These are phyloP conservation scores for Misgurnus mizolepis DNA, from an alignment of 2,113 vertebrate genomes.

Conservation along the genomic window DNA sequence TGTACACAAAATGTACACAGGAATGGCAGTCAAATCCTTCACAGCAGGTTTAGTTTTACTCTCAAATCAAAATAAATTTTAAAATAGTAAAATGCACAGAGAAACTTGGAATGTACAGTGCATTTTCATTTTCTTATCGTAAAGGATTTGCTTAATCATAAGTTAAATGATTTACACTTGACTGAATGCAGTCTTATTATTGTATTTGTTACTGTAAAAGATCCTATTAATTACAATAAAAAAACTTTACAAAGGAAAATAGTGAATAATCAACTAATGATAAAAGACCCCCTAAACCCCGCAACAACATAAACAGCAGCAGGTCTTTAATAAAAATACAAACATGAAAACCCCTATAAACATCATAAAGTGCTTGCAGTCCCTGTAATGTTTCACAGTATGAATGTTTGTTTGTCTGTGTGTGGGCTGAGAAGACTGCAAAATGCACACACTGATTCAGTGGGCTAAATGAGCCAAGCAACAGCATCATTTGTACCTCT, in stretches of 20 bases:
- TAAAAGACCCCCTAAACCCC: background rate
- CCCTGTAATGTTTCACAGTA: constrained; percentile 61
- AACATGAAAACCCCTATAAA: constrained; percentile 1
- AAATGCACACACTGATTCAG: constrained; percentile 20
- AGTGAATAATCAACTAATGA: background rate
- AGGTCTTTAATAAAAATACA: background rate
- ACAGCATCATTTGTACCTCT: constrained; percentile 24
- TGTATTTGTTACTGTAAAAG: background rate
- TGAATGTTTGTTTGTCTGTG: constrained; percentile 32
- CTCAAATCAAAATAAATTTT: background rate
- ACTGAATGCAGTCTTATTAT: background rate
- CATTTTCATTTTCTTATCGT: background rate
- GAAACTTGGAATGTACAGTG: background rate
- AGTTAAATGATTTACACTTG: background rate
- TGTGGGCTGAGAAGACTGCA: constrained; percentile 28
- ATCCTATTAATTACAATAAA: too few species aligned
- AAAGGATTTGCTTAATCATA: background rate
- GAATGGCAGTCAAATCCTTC: constrained; percentile 45
- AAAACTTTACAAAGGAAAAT: background rate
- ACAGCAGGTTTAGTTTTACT: background rate
- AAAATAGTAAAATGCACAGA: background rate
- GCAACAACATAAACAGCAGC: background rate
- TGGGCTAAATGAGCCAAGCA: background rate
- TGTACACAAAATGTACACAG: constrained; percentile 39
- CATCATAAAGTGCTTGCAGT: constrained; percentile 40